Conservation (phyloP, 2,113 vertebrate species). For the Pyrgilauda ruficollis region DNA sequence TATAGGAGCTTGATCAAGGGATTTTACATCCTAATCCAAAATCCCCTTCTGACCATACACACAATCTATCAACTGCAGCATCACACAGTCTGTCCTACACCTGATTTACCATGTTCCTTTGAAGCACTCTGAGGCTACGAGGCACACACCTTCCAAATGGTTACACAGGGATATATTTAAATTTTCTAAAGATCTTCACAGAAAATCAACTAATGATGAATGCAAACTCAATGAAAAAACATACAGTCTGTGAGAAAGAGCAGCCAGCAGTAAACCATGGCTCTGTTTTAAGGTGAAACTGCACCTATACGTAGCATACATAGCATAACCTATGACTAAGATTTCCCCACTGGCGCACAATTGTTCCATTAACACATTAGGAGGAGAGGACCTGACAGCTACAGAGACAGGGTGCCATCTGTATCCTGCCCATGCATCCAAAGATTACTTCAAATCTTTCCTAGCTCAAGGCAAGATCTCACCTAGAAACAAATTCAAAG, state of each 20-base stretch:
- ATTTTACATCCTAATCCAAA: background rate
- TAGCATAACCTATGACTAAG: background rate
- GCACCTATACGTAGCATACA: background rate
- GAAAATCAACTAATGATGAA: background rate
- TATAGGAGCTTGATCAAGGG: background rate
- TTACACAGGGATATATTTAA: background rate
- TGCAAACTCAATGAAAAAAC: background rate
- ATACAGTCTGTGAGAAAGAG: background rate
- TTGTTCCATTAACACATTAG: background rate
- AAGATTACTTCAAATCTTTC: background rate
- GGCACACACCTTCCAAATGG: background rate
- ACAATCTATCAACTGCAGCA: background rate
- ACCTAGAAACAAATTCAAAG: background rate
- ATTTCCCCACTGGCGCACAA: background rate
- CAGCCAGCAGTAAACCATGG: background rate
- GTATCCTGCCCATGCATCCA: background rate
- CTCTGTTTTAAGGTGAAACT: background rate
- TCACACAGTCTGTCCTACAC: background rate
- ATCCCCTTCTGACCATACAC: background rate
- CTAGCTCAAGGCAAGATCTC: conserved; percentile 13
- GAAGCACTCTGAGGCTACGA: background rate
- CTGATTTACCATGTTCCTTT: background rate
- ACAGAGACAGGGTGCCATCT: background rate
- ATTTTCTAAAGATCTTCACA: background rate
- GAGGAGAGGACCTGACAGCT: background rate